Conservation (phyloP, 2,113 vertebrate genomes). For the Ciconia stormi region DNA sequence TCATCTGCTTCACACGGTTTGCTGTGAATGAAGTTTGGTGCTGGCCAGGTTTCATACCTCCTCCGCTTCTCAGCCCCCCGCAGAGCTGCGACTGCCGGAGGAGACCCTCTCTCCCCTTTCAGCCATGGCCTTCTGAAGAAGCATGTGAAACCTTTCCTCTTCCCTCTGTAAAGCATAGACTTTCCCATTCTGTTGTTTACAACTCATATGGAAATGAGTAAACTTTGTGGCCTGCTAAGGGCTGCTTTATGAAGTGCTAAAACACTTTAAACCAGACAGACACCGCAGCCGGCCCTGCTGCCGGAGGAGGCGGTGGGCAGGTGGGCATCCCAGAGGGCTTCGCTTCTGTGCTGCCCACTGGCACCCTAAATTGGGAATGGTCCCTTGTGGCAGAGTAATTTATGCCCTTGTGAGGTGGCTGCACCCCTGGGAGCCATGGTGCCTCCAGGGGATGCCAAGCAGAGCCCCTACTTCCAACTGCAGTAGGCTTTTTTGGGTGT, state of each 20-base stretch:
- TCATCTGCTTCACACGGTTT: neutral
- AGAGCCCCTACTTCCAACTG: neutral
- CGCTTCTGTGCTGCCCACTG: fast-evolving
- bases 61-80: fast-evolving
- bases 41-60: neutral
- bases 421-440: neutral
- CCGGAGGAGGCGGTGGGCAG: neutral
- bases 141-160: neutral
- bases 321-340: neutral
- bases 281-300: fast-evolving
- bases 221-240: constrained; percentile 50
- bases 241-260: constrained; percentile 31
- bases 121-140: neutral
- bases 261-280: constrained; percentile 1
- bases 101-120: neutral
- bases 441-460: neutral
- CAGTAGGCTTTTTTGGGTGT: neutral
- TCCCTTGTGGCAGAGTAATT: neutral
- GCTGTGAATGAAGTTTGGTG: neutral
- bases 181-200: neutral
- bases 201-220: constrained; percentile 35
- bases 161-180: neutral
- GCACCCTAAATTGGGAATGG: too few species aligned
- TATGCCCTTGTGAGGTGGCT: neutral
- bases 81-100: fast-evolving